phyloP scores from a whole-genome alignment of 2,797 vertebrate species.

The Clarias laeviceps region DNA sequence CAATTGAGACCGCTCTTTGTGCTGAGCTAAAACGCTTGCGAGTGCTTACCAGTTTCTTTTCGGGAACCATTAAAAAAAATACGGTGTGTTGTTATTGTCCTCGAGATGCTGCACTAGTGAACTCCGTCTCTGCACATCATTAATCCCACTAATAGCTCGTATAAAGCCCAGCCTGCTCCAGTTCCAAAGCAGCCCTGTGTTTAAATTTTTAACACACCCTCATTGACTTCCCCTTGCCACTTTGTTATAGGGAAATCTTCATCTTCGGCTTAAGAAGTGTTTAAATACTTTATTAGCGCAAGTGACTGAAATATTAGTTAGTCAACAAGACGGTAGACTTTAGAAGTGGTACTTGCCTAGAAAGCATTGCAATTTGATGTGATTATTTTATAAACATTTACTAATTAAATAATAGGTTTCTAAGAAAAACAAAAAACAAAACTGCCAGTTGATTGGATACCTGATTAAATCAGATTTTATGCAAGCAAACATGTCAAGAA shows the following conservation, averaged over 20 bases:
- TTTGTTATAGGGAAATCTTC: not conserved
- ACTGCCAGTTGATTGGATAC: not conserved
- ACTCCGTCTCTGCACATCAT: constrained; percentile 30
- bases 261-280: not conserved
- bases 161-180: constrained; percentile 39
- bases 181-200: constrained; percentile 38
- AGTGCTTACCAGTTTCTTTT: constrained; percentile 45
- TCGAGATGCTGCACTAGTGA: constrained; percentile 40
- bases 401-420: not conserved
- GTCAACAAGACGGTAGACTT: constrained; percentile 10
- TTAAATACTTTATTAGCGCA: constrained; percentile 23
- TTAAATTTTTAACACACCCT: constrained; percentile 32
- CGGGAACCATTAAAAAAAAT: constrained; percentile 32
- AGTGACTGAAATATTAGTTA: constrained; percentile 20
- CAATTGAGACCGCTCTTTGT: constrained; percentile 32
- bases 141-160: constrained; percentile 39
- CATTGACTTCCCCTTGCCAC: constrained; percentile 24
- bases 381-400: not conserved
- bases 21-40: constrained; percentile 29
- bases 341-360: not conserved
- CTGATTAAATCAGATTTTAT: not conserved
- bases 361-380: constrained; percentile 4
- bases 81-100: constrained; percentile 37
- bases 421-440: not conserved
- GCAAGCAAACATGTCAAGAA: not conserved